These are phyloP conservation scores for Aphelenchoides bicaudatus DNA, from an alignment of 2,888 invertebrate species.

Conservation along the genomic window DNA sequence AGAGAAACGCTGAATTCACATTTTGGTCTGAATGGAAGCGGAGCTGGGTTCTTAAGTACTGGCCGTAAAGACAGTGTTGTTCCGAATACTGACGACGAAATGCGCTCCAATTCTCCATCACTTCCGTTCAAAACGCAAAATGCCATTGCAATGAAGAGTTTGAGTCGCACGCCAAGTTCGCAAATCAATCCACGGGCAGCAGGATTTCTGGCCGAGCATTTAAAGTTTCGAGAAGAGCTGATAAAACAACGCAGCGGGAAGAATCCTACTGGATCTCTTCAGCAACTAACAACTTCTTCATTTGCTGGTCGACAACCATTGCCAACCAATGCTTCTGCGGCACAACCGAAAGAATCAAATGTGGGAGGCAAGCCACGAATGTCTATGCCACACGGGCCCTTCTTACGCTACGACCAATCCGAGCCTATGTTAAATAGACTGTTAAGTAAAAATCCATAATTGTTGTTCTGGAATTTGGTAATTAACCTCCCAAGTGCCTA, in stretches of 20 bases:
- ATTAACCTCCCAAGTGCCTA: too few relatives aligned
- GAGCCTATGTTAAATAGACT: slow-evolving; percentile 13
- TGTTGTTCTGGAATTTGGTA: too few relatives aligned
- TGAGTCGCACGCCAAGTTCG: slow-evolving; percentile 10
- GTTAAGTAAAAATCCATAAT: too few relatives aligned
- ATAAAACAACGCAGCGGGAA: slow-evolving; percentile 1
- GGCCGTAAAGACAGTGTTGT: not conserved
- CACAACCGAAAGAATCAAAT: too few relatives aligned
- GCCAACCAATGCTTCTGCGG: not conserved
- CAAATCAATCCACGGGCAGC: not conserved
- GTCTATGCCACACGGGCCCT: slow-evolving; percentile 3
- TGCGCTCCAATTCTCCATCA: not conserved
- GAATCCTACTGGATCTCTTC: slow-evolving; percentile 9
- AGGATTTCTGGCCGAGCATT: not conserved
- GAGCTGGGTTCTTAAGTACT: not conserved
- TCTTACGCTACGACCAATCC: slow-evolving; percentile 9
- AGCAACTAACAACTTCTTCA: slow-evolving; percentile 11
- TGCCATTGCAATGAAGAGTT: not conserved
- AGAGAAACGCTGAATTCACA: slow-evolving; percentile 10
- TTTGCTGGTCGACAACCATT: not conserved
- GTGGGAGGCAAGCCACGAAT: not conserved
- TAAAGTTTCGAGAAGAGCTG: not conserved
- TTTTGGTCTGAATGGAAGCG: not conserved
- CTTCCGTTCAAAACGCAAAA: not conserved
- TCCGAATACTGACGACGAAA: not conserved